These are phyloP conservation scores for Pyrrhosoma nymphula DNA, from an alignment of 2,888 invertebrate genomes.

Conservation along the genomic window DNA sequence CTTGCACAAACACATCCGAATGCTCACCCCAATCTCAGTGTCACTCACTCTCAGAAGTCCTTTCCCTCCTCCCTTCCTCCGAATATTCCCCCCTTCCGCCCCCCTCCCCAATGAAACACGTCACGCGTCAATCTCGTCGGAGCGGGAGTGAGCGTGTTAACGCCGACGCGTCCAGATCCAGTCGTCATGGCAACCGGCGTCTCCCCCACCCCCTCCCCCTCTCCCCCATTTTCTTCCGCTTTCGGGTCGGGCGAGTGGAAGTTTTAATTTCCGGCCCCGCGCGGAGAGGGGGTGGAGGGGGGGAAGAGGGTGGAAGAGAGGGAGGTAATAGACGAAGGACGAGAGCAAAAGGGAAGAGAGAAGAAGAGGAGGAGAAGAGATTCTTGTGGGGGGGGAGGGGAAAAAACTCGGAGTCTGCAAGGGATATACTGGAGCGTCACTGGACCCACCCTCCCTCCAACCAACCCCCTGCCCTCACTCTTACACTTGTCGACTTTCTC, in stretches of 20 bases:
- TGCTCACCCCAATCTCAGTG: too few relatives aligned
- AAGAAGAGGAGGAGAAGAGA: too few relatives aligned
- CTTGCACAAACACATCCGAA: too few relatives aligned
- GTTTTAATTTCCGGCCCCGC: conserved; percentile 54
- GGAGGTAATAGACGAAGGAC: too few relatives aligned
- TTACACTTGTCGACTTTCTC: too few relatives aligned
- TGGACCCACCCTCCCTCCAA: too few relatives aligned
- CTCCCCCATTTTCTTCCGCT: not conserved
- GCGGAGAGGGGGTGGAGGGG: not conserved
- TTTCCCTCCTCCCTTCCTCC: not conserved
- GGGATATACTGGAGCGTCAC: too few relatives aligned
- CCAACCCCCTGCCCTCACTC: too few relatives aligned
- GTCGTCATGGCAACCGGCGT: not conserved
- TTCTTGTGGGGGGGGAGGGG: too few relatives aligned
- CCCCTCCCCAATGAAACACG: not conserved
- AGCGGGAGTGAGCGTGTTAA: not conserved
- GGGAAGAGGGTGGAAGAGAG: not conserved
- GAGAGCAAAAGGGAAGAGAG: too few relatives aligned
- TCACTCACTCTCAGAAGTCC: not conserved
- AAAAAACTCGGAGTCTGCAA: too few relatives aligned
- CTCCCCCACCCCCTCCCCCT: not conserved
- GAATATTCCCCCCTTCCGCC: not conserved
- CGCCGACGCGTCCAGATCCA: not conserved
- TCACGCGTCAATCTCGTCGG: not conserved
- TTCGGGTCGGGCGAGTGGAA: conserved; percentile 33